Percentiles rank a stretch among this genome's conserved stretches.
phyloP scores from a whole-genome alignment of 2,113 vertebrate genomes.

The Megaptera novaeangliae region DNA sequence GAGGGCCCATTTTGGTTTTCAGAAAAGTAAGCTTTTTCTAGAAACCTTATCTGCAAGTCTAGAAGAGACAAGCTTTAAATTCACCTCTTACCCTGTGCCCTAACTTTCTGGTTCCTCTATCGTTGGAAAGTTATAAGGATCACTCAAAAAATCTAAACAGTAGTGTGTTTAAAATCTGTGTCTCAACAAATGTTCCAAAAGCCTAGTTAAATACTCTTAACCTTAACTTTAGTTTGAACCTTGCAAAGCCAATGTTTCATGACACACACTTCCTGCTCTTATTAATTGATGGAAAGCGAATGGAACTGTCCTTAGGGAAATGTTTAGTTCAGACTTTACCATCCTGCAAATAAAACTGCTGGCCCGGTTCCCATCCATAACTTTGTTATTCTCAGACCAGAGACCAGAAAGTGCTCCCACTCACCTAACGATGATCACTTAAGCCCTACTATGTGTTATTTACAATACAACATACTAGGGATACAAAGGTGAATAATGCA shows the following conservation, averaged over 20 bases:
- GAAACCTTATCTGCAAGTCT: constrained; percentile 5
- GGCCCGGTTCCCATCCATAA: constrained; percentile 5
- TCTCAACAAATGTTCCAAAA: constrained; percentile 41
- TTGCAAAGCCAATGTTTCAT: constrained; percentile 42
- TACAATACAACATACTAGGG: neutral
- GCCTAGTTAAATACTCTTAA: constrained; percentile 41
- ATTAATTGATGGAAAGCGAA: constrained; percentile 52
- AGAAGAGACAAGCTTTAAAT: constrained; percentile 26
- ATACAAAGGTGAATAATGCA: neutral
- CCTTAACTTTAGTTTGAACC: constrained; percentile 44
- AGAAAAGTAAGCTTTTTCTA: neutral
- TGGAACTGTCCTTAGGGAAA: constrained; percentile 51
- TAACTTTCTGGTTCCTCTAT: neutral
- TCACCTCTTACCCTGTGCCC: neutral
- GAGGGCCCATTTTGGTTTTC: neutral
- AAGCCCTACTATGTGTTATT: neutral
- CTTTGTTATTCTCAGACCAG: constrained; percentile 34
- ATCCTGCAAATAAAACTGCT: constrained; percentile 51
- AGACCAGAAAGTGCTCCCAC: constrained; percentile 6
- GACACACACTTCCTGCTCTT: constrained; percentile 1
- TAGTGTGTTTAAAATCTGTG: constrained; percentile 2
- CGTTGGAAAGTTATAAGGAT: neutral
- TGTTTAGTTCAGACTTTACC: constrained; percentile 36
- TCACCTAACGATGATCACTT: neutral
- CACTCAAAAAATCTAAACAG: neutral